Evolutionary conservation across 1,140 invertebrate species (phyloP).

Genomic region (Hycleus cichorii): DNA sequence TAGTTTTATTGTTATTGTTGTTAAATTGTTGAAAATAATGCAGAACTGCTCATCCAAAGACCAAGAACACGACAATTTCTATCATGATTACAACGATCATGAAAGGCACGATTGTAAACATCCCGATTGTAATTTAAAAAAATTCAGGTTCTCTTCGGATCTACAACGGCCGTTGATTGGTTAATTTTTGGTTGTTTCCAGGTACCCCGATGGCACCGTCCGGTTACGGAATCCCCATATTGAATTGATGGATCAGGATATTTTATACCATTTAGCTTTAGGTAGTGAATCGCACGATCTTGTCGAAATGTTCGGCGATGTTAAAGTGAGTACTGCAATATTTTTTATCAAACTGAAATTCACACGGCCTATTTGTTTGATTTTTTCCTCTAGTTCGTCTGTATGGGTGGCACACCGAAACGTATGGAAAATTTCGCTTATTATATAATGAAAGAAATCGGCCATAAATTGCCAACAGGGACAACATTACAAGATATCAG

Average conservation of each 20-base stretch:
- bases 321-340: conserved; percentile 63
- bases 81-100: conserved; percentile 1
- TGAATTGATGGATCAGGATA: conserved; percentile 87
- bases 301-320: conserved; percentile 92
- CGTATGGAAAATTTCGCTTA: conserved; percentile 91
- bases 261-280: conserved; percentile 88
- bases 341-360: no score
- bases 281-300: conserved; percentile 87
- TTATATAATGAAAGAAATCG: conserved; percentile 85
- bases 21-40: no score
- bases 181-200: conserved; percentile 16
- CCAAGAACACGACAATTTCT: conserved; percentile 5
- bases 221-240: conserved; percentile 80
- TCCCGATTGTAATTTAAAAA: neutral
- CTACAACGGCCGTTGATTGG: no score
- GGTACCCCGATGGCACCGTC: conserved; percentile 73
- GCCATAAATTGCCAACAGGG: conserved; percentile 80
- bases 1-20: no score
- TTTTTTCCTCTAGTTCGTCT: conserved; percentile 72
- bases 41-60: neutral
- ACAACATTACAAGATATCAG: conserved; percentile 84
- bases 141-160: neutral
- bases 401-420: conserved; percentile 94
- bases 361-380: no score
- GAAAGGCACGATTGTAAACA: neutral